These are phyloP conservation scores for Drosophila sp. DNA, from an alignment of 1,140 invertebrate species.

Conservation along the genomic window DNA sequence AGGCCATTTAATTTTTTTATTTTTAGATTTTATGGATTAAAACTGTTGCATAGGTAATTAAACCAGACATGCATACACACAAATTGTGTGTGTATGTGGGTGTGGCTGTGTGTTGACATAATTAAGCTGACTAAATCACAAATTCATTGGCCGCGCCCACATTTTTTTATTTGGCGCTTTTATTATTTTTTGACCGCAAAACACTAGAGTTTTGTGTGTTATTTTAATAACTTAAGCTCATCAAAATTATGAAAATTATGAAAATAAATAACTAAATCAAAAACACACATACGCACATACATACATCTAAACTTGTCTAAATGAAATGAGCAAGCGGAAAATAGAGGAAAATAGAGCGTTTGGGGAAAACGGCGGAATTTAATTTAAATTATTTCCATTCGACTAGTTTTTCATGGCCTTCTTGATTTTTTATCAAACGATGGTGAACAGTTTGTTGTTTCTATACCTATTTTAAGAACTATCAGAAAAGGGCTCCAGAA, in stretches of 20 bases:
- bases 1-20: constrained; percentile 17
- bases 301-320: background rate
- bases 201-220: constrained; percentile 38
- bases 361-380: background rate
- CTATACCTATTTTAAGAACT: no score
- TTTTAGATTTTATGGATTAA: constrained; percentile 58
- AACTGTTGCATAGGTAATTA: constrained; percentile 71
- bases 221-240: constrained; percentile 79
- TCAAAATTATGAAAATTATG: constrained; percentile 77
- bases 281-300: background rate
- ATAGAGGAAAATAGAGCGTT: background rate
- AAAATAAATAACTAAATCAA: constrained; percentile 67
- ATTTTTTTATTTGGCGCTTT: no score
- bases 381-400: background rate
- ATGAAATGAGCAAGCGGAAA: background rate
- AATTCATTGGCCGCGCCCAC: constrained; percentile 45
- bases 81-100: constrained; percentile 12
- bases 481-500: no score
- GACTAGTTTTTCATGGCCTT: no score
- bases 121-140: constrained; percentile 59
- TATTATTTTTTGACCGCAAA: constrained; percentile 24
- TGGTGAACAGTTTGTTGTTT: no score
- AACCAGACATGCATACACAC: constrained; percentile 13
- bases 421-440: no score
- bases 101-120: constrained; percentile 47